Evolutionary conservation across 2,113 vertebrate species (phyloP).

Genomic region (Gorsachius goisagi): DNA sequence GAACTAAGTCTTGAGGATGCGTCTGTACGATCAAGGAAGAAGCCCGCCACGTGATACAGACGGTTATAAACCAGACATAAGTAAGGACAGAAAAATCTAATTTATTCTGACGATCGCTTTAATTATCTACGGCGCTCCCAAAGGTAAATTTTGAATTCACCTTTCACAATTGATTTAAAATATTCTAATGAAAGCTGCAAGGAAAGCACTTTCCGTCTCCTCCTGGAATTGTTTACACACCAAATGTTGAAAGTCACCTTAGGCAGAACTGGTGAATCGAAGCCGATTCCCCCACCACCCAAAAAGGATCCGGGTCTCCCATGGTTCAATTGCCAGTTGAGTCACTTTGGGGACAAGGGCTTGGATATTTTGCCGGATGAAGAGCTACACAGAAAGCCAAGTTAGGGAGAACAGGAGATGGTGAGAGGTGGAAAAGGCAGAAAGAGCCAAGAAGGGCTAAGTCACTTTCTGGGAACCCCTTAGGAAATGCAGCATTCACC

Average conservation of each 20-base stretch:
- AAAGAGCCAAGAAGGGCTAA: neutral
- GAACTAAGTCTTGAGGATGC: neutral
- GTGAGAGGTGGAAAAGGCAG: neutral
- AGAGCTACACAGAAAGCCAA: neutral
- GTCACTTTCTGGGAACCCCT: neutral
- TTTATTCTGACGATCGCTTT: neutral
- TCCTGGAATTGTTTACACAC: neutral
- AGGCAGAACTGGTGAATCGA: neutral
- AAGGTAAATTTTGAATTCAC: neutral
- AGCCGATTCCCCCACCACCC: neutral
- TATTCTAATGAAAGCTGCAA: neutral
- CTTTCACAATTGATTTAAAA: neutral
- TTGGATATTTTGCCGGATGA: neutral
- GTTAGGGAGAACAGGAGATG: neutral
- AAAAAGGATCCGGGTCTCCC: neutral
- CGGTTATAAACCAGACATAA: neutral
- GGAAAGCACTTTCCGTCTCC: neutral
- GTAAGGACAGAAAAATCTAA: neutral
- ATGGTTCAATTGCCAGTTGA: neutral
- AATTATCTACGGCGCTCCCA: neutral
- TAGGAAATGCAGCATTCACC: neutral
- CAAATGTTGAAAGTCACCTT: neutral
- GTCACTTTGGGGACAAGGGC: neutral
- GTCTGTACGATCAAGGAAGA: neutral
- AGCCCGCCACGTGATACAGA: too few relatives aligned